Percentiles rank a stretch among this genome's conserved stretches.
Evolutionary conservation across 30 jellyfish, hydroid and myxozoan species (phyloP).

Genomic region (Hydractinia echinata): DNA sequence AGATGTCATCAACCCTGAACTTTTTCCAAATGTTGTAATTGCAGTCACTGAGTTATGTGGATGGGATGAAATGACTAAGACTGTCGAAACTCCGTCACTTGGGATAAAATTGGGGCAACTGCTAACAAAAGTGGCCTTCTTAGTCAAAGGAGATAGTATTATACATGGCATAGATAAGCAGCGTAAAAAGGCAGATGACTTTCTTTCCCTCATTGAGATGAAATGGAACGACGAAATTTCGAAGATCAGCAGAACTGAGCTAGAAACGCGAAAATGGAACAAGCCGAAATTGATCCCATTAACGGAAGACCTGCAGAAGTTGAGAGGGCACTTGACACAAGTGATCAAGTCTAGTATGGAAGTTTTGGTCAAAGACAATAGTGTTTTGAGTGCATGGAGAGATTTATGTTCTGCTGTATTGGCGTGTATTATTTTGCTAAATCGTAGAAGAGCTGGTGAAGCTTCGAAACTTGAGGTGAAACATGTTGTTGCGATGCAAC

Average conservation of each 20-base stretch:
- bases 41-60: conserved; percentile 4
- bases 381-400: conserved; percentile 26
- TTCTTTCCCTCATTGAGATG: neutral
- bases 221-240: neutral
- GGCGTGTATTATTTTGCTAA: conserved; percentile 31
- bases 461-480: conserved; percentile 20
- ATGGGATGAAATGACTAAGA: conserved; percentile 8
- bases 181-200: neutral
- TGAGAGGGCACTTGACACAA: conserved; percentile 17
- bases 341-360: neutral
- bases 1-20: neutral
- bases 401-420: conserved; percentile 6
- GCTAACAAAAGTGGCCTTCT: neutral
- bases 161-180: neutral
- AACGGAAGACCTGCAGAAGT: conserved; percentile 29
- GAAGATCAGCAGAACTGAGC: neutral
- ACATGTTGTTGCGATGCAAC: conserved; percentile 19
- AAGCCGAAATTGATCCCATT: conserved; percentile 27
- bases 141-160: neutral
- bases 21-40: neutral
- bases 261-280: conserved; percentile 18
- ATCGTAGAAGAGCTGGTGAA: conserved; percentile 39
- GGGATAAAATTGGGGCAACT: conserved; percentile 14
- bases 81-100: conserved; percentile 16
- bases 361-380: neutral